Evolutionary conservation across 2,888 invertebrate genomes (phyloP).

Genomic region (Orthonychiurus folsomi): DNA sequence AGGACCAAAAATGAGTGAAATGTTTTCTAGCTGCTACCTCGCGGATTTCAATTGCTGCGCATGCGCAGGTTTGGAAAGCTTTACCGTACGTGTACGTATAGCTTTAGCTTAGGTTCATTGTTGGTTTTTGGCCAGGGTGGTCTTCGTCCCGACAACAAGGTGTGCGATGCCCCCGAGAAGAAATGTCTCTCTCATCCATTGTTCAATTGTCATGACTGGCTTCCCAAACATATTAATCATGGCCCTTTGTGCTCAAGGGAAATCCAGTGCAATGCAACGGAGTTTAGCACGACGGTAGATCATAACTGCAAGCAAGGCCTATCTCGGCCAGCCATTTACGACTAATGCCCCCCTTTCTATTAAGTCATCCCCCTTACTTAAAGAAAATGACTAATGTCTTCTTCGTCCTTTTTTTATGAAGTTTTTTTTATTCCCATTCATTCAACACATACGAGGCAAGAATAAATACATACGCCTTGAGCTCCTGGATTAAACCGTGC

Average conservation of each 20-base stretch:
- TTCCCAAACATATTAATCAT: slow-evolving; percentile 41
- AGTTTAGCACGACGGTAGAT: background rate
- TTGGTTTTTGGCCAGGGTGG: background rate
- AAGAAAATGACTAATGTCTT: background rate
- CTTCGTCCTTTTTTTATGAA: background rate
- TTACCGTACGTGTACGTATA: no score
- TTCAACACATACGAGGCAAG: no score
- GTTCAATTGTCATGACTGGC: slow-evolving; percentile 40
- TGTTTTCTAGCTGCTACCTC: no score
- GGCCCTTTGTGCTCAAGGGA: slow-evolving; percentile 24
- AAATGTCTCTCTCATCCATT: slow-evolving; percentile 33
- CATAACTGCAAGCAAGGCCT: background rate
- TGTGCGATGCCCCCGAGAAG: slow-evolving; percentile 36
- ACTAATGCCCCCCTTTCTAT: slow-evolving; percentile 25
- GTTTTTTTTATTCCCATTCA: background rate
- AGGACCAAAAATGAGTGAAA: no score
- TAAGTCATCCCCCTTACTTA: slow-evolving; percentile 36
- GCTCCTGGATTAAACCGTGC: background rate
- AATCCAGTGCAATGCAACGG: background rate
- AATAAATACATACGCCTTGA: no score
- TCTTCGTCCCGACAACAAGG: background rate
- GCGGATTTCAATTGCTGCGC: no score
- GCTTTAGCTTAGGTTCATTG: no score
- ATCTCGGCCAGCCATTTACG: slow-evolving; percentile 8
- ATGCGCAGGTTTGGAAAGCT: no score